phyloP scores from a whole-genome alignment of 1,140 invertebrate genomes.

The Bilobella aurantiaca region DNA sequence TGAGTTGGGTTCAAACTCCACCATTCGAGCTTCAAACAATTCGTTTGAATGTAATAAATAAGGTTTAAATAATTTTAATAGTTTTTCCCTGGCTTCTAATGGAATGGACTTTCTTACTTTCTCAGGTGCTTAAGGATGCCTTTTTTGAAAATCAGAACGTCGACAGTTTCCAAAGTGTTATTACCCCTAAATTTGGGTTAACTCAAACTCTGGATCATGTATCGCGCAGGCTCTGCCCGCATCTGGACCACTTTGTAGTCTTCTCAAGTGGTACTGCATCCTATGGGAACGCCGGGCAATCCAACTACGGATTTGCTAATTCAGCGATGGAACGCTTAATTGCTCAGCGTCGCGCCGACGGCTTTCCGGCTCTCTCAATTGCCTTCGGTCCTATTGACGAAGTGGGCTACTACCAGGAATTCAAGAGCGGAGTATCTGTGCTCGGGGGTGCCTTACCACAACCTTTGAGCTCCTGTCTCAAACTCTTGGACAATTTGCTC shows the following conservation, averaged over 20 bases:
- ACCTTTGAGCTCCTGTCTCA: constrained; percentile 74
- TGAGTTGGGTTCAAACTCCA: neutral
- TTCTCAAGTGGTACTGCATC: constrained; percentile 93
- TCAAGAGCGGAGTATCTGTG: constrained; percentile 71
- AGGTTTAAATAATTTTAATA: neutral
- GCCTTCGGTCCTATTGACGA: constrained; percentile 96
- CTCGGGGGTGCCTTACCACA: constrained; percentile 88
- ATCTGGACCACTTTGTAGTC: constrained; percentile 79
- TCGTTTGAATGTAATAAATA: neutral
- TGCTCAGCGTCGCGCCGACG: constrained; percentile 67
- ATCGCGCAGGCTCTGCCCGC: constrained; percentile 60
- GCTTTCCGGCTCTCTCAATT: constrained; percentile 70
- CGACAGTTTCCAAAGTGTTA: constrained; percentile 62
- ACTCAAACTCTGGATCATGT: constrained; percentile 64
- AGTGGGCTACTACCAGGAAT: constrained; percentile 81
- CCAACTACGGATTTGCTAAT: constrained; percentile 92
- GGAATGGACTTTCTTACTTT: neutral
- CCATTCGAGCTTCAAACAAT: neutral
- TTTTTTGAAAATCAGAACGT: constrained; percentile 77
- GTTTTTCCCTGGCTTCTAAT: neutral
- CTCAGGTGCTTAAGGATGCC: constrained; percentile 64
- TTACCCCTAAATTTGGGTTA: constrained; percentile 49
- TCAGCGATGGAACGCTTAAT: constrained; percentile 90
- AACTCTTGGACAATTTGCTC: constrained; percentile 74
- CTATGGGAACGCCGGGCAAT: constrained; percentile 85